Conservation (phyloP, 2,113 vertebrate species). For the Notarius lentiginosus region DNA sequence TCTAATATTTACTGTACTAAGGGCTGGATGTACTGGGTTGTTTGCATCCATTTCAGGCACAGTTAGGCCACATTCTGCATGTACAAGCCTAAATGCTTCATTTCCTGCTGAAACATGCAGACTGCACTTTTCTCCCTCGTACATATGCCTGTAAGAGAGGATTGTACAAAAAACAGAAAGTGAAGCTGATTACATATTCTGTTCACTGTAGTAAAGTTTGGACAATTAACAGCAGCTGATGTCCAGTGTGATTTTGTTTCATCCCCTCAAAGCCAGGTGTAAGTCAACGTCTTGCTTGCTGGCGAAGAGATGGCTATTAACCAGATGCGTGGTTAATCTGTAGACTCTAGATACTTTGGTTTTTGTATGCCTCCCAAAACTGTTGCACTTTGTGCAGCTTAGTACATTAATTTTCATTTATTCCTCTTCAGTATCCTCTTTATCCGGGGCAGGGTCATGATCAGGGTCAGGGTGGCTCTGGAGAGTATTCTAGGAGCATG, state of each 20-base stretch:
- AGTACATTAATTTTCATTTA: background rate
- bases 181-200: background rate
- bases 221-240: background rate
- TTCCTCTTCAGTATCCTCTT: background rate
- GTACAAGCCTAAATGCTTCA: background rate
- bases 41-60: background rate
- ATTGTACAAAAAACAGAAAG: background rate
- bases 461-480: background rate
- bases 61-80: slow-evolving; percentile 2
- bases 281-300: background rate
- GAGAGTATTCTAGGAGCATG: background rate
- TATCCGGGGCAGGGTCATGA: background rate
- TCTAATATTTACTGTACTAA: background rate
- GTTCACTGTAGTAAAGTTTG: background rate
- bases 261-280: background rate
- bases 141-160: background rate
- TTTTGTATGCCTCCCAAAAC: background rate
- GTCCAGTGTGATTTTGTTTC: background rate
- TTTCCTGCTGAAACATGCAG: background rate
- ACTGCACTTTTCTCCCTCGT: background rate
- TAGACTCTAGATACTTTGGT: background rate
- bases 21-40: background rate
- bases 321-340: background rate
- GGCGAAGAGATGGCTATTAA: background rate
- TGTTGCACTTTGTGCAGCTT: background rate